These are phyloP conservation scores for Oenanthe oenanthe DNA, from an alignment of 2,113 vertebrate genomes.

Conservation along the genomic window DNA sequence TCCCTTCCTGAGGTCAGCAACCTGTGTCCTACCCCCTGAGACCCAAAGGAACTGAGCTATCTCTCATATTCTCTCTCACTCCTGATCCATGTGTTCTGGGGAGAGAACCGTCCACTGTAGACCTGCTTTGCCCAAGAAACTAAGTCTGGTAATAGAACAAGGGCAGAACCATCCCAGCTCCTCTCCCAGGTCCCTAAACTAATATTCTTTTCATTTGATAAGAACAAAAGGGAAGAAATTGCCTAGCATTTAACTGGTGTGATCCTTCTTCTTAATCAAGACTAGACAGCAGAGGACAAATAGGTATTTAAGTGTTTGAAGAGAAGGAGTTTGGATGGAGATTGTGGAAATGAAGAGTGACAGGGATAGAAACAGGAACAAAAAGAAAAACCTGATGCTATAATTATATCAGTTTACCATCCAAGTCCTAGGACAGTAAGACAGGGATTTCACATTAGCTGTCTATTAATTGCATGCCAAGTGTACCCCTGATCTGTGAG, in stretches of 20 bases:
- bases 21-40: neutral
- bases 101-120: neutral
- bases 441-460: neutral
- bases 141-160: neutral
- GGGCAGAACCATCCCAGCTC: neutral
- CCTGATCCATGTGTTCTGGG: neutral
- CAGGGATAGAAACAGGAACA: neutral
- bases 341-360: neutral
- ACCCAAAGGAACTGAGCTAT: neutral
- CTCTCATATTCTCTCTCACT: neutral
- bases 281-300: neutral
- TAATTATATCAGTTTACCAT: neutral
- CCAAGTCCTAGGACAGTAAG: neutral
- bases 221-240: neutral
- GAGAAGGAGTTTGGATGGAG: neutral
- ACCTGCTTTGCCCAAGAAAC: neutral
- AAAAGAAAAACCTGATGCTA: neutral
- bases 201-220: neutral
- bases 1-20: neutral
- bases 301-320: neutral
- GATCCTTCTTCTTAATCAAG: neutral
- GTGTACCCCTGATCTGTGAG: neutral
- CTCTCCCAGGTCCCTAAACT: neutral
- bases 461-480: neutral
- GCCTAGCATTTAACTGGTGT: neutral